Percentiles rank a stretch among this genome's conserved stretches.
phyloP scores from a whole-genome alignment of 2,113 vertebrate species.

The Columba livia region DNA sequence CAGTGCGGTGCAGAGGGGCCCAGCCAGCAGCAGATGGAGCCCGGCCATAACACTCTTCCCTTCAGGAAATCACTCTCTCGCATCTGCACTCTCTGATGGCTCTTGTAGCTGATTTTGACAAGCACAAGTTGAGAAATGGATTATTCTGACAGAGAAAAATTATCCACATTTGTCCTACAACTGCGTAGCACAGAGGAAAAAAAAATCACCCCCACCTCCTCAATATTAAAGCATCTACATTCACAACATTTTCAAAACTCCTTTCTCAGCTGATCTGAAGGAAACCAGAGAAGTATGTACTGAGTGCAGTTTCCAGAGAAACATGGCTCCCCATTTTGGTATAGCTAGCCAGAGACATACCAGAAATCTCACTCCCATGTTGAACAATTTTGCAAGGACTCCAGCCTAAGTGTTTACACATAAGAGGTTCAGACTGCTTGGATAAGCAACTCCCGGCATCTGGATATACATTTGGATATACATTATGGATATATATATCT shows the following conservation, averaged over 20 bases:
- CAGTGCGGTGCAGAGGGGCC: background rate
- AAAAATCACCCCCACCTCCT: accelerated
- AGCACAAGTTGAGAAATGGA: background rate
- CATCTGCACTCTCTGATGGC: accelerated
- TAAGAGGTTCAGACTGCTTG: background rate
- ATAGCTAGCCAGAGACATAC: background rate
- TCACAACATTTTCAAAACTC: background rate
- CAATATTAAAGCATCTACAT: background rate
- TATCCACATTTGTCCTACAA: background rate
- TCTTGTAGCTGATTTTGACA: background rate
- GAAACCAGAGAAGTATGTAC: background rate
- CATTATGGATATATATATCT: too few relatives aligned
- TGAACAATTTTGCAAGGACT: background rate
- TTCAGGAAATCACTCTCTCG: background rate
- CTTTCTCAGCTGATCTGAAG: background rate
- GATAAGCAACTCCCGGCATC: background rate
- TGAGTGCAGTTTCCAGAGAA: background rate
- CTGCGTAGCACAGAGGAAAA: accelerated
- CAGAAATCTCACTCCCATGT: background rate
- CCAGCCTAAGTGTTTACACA: background rate
- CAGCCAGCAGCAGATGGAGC: conserved; percentile 42
- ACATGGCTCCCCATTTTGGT: background rate
- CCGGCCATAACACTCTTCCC: background rate
- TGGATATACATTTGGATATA: background rate
- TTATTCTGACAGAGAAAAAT: background rate